Evolutionary conservation across 2,113 vertebrate genomes (phyloP).

Genomic region (Channa maculata): DNA sequence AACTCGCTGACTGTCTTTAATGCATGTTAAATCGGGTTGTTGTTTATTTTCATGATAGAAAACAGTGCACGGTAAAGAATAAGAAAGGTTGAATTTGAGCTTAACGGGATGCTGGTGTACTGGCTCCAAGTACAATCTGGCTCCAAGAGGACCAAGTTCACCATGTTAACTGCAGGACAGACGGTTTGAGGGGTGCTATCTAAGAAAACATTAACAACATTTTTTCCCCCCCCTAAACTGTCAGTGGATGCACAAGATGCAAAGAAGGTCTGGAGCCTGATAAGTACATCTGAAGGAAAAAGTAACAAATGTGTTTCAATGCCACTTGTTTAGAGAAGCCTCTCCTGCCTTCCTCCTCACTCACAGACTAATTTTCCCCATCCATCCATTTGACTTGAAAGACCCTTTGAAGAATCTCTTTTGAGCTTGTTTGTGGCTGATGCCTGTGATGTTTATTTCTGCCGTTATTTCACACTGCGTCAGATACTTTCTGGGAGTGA

Average conservation of each 20-base stretch:
- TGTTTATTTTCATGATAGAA: no score
- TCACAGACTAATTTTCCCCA: conserved; percentile 68
- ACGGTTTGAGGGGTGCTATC: no score
- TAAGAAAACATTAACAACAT: not conserved
- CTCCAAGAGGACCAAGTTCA: no score
- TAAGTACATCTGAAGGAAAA: conserved; percentile 13
- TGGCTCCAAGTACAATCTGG: no score
- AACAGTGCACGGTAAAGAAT: no score
- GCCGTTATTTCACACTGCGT: conserved; percentile 24
- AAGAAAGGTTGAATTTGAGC: no score
- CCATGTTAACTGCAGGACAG: no score
- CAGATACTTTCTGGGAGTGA: conserved; percentile 30
- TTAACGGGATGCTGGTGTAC: no score
- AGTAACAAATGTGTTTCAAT: conserved; percentile 35
- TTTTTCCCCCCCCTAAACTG: not conserved
- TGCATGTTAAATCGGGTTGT: no score
- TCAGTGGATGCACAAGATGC: not conserved
- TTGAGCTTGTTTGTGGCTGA: conserved; percentile 49
- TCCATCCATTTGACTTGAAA: conserved; percentile 75
- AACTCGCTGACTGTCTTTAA: no score
- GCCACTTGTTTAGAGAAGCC: conserved; percentile 44
- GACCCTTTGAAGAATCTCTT: conserved; percentile 73
- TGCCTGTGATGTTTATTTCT: conserved; percentile 72
- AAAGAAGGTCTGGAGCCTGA: conserved; percentile 4
- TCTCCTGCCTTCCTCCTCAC: conserved; percentile 22